Percentiles rank a stretch among this genome's conserved stretches.
Conservation (phyloP, 1,140 invertebrate species). For the Palaemon carinicauda region DNA sequence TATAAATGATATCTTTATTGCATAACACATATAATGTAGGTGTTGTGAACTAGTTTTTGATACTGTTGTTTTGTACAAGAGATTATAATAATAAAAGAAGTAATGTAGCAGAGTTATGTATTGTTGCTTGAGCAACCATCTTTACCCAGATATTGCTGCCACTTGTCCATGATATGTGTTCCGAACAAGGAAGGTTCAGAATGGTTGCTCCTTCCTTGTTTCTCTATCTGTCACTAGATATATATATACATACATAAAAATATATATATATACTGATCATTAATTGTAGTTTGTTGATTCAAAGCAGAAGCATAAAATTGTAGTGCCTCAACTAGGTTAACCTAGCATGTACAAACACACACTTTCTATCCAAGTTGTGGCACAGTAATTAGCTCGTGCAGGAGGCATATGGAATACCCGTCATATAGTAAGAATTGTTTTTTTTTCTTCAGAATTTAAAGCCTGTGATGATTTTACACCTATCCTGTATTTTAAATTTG, state of each 20-base stretch:
- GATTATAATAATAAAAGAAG: conserved; percentile 21
- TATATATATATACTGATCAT: not conserved
- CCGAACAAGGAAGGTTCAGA: conserved; percentile 13
- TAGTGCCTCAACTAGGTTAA: conserved; percentile 54
- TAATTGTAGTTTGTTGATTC: conserved; percentile 39
- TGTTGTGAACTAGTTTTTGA: conserved; percentile 57
- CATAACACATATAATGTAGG: conserved; percentile 56
- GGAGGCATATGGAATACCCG: conserved; percentile 25
- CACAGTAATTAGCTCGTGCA: conserved; percentile 27
- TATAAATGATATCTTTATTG: conserved; percentile 46
- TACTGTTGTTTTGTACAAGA: conserved; percentile 58
- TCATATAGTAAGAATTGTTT: not conserved
- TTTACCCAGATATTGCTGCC: conserved; percentile 54
- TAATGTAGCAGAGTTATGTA: conserved; percentile 42
- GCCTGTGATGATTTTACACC: too few relatives aligned
- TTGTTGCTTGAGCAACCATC: conserved; percentile 52
- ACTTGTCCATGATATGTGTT: conserved; percentile 53
- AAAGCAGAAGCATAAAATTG: conserved; percentile 52
- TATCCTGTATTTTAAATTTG: too few relatives aligned
- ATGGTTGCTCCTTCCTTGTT: conserved; percentile 17
- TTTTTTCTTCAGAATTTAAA: not conserved
- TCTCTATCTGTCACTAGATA: conserved; percentile 25
- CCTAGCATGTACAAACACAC: conserved; percentile 54
- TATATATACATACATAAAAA: not conserved
- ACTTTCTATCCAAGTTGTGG: conserved; percentile 13